Conservation (phyloP, 2,888 invertebrate genomes). For the Ariolimax columbianus region DNA sequence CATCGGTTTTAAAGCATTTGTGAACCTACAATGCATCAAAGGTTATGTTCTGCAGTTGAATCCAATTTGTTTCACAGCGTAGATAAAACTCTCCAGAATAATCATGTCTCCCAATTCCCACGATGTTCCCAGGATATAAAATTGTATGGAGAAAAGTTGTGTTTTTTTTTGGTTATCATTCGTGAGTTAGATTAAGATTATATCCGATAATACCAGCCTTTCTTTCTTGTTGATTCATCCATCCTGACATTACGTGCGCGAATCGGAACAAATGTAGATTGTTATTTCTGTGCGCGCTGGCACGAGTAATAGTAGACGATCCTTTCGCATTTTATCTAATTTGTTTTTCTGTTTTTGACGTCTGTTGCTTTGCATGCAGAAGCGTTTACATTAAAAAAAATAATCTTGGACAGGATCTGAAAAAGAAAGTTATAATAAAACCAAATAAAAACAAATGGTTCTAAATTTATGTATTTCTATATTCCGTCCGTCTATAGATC, state of each 20-base stretch:
- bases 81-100: background rate
- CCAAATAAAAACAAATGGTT: too few species aligned
- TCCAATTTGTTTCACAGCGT: background rate
- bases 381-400: background rate
- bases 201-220: background rate
- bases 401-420: too few species aligned
- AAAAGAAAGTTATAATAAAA: too few species aligned
- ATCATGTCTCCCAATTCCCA: background rate
- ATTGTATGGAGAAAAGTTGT: background rate
- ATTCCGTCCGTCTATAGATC: too few species aligned
- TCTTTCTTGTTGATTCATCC: background rate
- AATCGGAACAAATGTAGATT: background rate
- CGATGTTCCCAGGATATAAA: background rate
- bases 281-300: background rate
- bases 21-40: background rate
- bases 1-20: background rate
- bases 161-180: background rate
- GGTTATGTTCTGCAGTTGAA: background rate
- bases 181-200: background rate
- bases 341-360: background rate
- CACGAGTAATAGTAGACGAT: background rate
- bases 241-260: background rate
- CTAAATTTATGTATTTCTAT: too few species aligned
- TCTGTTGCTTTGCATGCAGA: background rate
- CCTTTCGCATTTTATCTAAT: background rate